A percentile compares a stretch with the other conserved stretches of the same genome.
Evolutionary conservation across 92 coral and sea anemone genomes (phyloP).

Genomic region (Siderastrea radians): DNA sequence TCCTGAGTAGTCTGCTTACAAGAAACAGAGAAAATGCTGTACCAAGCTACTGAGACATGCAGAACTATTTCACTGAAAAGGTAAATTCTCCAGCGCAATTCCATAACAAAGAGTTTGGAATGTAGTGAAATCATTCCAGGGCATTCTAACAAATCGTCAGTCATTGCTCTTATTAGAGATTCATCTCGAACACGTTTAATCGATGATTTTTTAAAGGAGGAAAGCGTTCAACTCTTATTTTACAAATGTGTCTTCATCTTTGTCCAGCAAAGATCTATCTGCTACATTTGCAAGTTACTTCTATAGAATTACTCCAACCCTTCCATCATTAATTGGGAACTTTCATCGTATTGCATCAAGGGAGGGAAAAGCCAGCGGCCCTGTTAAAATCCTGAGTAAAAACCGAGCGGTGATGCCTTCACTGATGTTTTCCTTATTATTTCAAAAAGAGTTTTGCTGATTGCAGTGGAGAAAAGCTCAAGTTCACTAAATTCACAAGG

Average conservation of each 20-base stretch:
- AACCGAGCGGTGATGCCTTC: constrained; percentile 31
- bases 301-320: constrained; percentile 23
- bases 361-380: constrained; percentile 19
- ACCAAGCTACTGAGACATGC: no score
- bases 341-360: constrained; percentile 10
- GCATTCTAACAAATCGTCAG: no score
- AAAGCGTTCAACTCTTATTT: constrained; percentile 13
- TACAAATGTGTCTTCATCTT: constrained; percentile 15
- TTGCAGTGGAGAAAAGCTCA: constrained; percentile 32
- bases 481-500: constrained; percentile 11
- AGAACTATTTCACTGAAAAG: no score
- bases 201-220: no score
- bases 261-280: constrained; percentile 5
- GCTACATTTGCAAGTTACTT: constrained; percentile 7
- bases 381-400: constrained; percentile 11
- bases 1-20: no score
- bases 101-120: not conserved
- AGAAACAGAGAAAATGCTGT: no score
- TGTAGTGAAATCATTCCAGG: not conserved
- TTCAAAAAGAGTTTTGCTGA: constrained; percentile 34
- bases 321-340: constrained; percentile 3
- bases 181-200: no score
- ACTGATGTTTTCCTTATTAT: constrained; percentile 18
- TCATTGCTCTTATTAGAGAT: no score
- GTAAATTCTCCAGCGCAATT: no score